Evolutionary conservation across 2,113 vertebrate genomes (phyloP), one percentile per base, ranked within the genome.

Genomic region (Etia nguti): DNA sequence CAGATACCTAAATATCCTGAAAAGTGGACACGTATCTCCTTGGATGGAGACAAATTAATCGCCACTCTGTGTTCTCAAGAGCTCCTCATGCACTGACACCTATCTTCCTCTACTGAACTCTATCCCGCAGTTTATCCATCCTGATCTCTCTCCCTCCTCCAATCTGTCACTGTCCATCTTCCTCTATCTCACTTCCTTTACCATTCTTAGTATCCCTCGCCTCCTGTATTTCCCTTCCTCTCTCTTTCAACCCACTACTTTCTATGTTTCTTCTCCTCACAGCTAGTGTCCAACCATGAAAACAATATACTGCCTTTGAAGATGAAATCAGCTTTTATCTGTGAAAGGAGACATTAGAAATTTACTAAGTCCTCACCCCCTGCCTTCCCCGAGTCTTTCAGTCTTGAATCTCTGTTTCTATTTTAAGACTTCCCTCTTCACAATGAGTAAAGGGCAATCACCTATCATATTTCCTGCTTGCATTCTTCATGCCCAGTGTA

Each of bases 401-500:
- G 65, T 80, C 80, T 77, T 20, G 84, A 68, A 75, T 86, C 70
- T 86, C 15, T 68, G 26, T 62, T 79, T 89, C 88, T 89, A 89
- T 88, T 88, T 79, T 62, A 83, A 87, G 82, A 89, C 70, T 88
- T 80, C 81, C 41, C 31, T 90, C 84, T 87, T 85, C 83, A 85
- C 90, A 87, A 80, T 83, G 83, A 92, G 56, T 70, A 38, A 79
- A 31, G 60, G 73, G 81, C 86, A 88, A 86, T 86, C 90, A 88
- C 86, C 81, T 29, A 80, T 89, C 84, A 85, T 34, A 55, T 65
- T 83, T 79, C 52, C 70, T 79, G 75, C 70, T 54, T 82, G 2
- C 52, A 43, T 86, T 83, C 86, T 77, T 86, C 81, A 55, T 68
- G 79, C n/a, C 34, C 50, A 12, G 56, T 83, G 62, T 88, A 86